These are phyloP conservation scores for Euglossa dilemma DNA, from an alignment of 1,140 invertebrate genomes.

Conservation along the genomic window DNA sequence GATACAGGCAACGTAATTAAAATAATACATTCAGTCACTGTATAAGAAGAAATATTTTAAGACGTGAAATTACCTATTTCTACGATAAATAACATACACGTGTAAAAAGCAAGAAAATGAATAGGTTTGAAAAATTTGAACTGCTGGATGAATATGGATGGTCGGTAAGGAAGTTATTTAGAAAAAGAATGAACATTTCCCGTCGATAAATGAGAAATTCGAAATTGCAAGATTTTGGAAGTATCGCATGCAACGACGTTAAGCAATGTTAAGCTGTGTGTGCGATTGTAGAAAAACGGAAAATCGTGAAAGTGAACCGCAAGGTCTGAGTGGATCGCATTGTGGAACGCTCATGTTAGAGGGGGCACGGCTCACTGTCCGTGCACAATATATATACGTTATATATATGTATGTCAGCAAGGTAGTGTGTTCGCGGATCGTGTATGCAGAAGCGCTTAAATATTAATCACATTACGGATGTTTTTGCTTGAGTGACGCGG, in stretches of 20 bases:
- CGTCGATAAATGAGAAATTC: conserved; percentile 7
- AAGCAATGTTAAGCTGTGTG: not conserved
- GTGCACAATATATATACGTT: conserved; percentile 27
- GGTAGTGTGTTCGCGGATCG: conserved; percentile 62
- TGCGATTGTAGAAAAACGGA: not conserved
- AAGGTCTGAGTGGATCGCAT: conserved; percentile 15
- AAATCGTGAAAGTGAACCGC: not conserved
- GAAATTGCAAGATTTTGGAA: not conserved
- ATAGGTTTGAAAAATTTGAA: not conserved
- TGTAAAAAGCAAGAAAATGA: not conserved
- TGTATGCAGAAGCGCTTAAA: conserved; percentile 62
- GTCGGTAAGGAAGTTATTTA: conserved; percentile 8
- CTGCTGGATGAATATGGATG: not conserved
- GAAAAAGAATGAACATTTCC: not conserved
- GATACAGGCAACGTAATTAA: not conserved
- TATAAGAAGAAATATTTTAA: too few relatives aligned
- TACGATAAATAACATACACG: not conserved
- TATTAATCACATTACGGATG: conserved; percentile 67
- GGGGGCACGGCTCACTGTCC: conserved; percentile 37
- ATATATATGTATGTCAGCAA: conserved; percentile 67
- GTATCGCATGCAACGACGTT: conserved; percentile 13
- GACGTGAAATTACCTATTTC: not conserved
- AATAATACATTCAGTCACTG: not conserved
- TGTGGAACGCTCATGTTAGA: conserved; percentile 30
- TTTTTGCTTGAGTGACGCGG: conserved; percentile 67